These are phyloP conservation scores for Neoascia interrupta DNA, from an alignment of 2,888 invertebrate genomes.

Conservation along the genomic window DNA sequence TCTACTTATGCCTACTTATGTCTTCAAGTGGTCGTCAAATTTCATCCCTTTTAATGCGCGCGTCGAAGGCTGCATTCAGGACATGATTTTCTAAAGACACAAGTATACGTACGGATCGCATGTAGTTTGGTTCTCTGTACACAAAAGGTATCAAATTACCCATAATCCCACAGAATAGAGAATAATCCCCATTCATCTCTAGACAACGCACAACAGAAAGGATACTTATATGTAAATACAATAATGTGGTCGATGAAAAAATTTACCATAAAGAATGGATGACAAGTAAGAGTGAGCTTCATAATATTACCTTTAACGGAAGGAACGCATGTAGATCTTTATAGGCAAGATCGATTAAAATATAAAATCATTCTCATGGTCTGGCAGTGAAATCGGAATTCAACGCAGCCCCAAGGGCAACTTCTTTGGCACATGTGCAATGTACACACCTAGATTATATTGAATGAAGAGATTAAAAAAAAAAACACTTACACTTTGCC, in stretches of 20 bases:
- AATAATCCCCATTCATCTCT: conserved; percentile 59
- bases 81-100: conserved; percentile 26
- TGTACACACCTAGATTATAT: conserved; percentile 5
- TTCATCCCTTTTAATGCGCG: conserved; percentile 66
- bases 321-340: conserved; percentile 39
- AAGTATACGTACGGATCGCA: conserved; percentile 34
- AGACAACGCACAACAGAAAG: conserved; percentile 32
- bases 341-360: conserved; percentile 63
- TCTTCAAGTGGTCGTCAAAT: conserved; percentile 65
- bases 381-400: conserved; percentile 38
- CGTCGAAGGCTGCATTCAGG: conserved; percentile 35
- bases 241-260: conserved; percentile 47
- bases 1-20: conserved; percentile 67
- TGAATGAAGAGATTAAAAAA: conserved; percentile 51
- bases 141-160: conserved; percentile 59
- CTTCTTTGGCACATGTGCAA: too few relatives aligned
- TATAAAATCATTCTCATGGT: conserved; percentile 52
- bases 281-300: conserved; percentile 55
- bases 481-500: background rate
- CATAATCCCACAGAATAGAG: conserved; percentile 65
- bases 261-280: conserved; percentile 43
- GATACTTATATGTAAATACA: conserved; percentile 32
- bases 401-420: conserved; percentile 56
- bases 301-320: conserved; percentile 51
- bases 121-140: conserved; percentile 19